These are phyloP conservation scores for Drosophila insularis DNA, from an alignment of 1,140 invertebrate genomes.

Conservation along the genomic window DNA sequence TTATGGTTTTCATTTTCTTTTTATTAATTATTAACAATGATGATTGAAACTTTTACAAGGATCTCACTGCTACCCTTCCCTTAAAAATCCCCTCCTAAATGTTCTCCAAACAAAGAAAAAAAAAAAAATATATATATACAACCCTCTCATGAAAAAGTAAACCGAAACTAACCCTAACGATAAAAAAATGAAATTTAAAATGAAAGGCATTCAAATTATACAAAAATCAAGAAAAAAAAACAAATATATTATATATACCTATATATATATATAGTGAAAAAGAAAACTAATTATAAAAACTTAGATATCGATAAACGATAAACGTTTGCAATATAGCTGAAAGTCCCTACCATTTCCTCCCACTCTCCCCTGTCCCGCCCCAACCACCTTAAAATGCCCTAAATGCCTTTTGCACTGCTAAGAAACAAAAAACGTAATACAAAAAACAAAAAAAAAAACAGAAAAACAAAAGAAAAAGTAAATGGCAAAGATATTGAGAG, in stretches of 20 bases:
- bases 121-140: conserved; percentile 32
- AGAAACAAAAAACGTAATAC: background rate
- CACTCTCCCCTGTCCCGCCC: background rate
- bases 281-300: background rate
- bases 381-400: conserved; percentile 29
- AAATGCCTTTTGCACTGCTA: conserved; percentile 79
- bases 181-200: conserved; percentile 50
- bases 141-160: conserved; percentile 19
- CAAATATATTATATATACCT: conserved; percentile 43
- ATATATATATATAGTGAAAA: conserved; percentile 8
- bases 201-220: conserved; percentile 48
- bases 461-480: background rate
- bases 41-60: conserved; percentile 41
- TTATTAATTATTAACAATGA: conserved; percentile 1
- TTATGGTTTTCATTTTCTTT: background rate
- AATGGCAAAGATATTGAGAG: background rate
- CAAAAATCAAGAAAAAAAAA: conserved; percentile 16
- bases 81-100: too few species aligned
- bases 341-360: background rate
- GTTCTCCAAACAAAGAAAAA: background rate
- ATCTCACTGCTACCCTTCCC: conserved; percentile 34
- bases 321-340: background rate
- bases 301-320: conserved; percentile 5
- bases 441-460: background rate
- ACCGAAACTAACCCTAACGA: conserved; percentile 79